Conservation (phyloP, 1,140 invertebrate genomes). For the Antheraea mylitta region DNA sequence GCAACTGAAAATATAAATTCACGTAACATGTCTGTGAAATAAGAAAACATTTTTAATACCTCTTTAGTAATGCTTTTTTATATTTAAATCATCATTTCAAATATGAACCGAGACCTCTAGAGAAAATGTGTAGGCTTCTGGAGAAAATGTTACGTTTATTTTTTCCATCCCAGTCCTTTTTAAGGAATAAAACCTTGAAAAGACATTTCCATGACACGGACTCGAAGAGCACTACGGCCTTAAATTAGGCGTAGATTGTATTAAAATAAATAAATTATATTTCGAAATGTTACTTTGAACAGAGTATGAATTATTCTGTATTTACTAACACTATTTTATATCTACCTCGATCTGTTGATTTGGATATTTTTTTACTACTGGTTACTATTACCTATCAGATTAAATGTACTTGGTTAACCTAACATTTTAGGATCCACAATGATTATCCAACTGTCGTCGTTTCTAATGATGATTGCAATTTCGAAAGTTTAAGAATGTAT, state of each 20-base stretch:
- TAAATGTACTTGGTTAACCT: no score
- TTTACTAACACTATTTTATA: no score
- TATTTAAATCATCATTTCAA: background rate
- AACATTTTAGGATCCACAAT: no score
- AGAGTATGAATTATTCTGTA: no score
- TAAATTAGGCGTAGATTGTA: background rate
- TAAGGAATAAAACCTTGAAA: background rate
- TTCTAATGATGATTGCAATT: no score
- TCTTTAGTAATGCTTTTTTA: background rate
- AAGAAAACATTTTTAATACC: background rate
- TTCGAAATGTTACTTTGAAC: background rate
- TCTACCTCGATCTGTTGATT: no score
- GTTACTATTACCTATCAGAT: no score
- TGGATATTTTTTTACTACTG: no score
- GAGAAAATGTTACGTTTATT: background rate
- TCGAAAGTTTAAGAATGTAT: no score
- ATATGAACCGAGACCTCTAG: background rate
- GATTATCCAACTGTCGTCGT: no score
- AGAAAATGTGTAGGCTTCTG: background rate
- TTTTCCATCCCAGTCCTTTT: background rate
- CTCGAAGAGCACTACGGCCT: background rate
- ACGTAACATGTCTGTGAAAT: background rate
- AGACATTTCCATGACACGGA: background rate
- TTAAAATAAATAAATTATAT: background rate
- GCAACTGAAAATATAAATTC: constrained; percentile 20